Evolutionary conservation across 2,888 invertebrate genomes (phyloP).

Genomic region (Folsomia candida): DNA sequence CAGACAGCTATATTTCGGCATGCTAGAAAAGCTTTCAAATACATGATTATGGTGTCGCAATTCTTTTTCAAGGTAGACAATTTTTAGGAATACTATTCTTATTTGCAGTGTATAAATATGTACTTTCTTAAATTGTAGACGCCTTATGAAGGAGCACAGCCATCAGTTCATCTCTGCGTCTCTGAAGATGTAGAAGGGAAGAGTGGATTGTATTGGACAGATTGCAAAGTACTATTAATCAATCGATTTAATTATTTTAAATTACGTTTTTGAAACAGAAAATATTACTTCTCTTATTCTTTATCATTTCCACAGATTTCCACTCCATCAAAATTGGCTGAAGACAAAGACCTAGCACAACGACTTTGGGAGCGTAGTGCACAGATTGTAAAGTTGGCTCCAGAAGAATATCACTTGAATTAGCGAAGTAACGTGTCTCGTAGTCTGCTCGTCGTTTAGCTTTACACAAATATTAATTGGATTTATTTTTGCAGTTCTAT

Average conservation of each 20-base stretch:
- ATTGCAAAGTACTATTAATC: constrained; percentile 52
- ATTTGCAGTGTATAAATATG: neutral
- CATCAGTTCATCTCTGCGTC: constrained; percentile 51
- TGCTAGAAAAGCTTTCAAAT: constrained; percentile 48
- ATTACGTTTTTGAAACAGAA: too few relatives aligned
- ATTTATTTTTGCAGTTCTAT: constrained; percentile 30
- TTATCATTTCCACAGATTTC: constrained; percentile 27
- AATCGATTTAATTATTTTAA: too few relatives aligned
- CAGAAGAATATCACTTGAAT: constrained; percentile 44
- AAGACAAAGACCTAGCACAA: constrained; percentile 44
- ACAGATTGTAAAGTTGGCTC: constrained; percentile 43
- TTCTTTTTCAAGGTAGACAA: constrained; percentile 46
- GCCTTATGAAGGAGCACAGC: constrained; percentile 51
- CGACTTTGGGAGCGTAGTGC: constrained; percentile 49
- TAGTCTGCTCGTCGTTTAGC: neutral
- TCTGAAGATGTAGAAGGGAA: constrained; percentile 51
- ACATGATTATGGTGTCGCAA: constrained; percentile 50
- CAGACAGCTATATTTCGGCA: constrained; percentile 50
- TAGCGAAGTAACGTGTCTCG: too few relatives aligned
- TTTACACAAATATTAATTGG: constrained; percentile 4
- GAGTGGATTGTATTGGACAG: constrained; percentile 52
- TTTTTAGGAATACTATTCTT: neutral
- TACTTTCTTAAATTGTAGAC: constrained; percentile 34
- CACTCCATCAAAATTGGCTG: constrained; percentile 43
- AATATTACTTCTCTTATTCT: constrained; percentile 4